Conservation (phyloP, 2,888 invertebrate genomes). For the Labia minor region DNA sequence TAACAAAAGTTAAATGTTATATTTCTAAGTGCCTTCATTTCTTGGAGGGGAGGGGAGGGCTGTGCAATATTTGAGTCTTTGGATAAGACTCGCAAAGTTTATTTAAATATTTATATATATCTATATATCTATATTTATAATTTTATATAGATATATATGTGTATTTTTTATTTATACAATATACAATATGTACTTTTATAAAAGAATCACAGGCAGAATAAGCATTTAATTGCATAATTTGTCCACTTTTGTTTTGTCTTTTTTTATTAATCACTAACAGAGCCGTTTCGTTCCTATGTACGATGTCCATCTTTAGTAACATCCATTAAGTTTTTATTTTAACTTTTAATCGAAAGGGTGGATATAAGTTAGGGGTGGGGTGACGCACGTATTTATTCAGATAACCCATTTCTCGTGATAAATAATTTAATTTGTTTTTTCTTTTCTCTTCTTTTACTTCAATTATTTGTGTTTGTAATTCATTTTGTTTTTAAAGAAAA, state of each 20-base stretch:
- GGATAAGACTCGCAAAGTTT: not conserved
- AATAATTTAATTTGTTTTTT: not conserved
- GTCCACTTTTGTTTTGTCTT: not conserved
- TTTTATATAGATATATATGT: no score
- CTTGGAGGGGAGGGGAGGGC: no score
- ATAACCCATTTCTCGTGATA: not conserved
- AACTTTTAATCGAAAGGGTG: not conserved
- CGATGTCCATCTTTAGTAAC: not conserved
- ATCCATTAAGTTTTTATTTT: not conserved
- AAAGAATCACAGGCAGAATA: slow-evolving; percentile 13
- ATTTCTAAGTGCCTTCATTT: not conserved
- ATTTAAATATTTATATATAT: not conserved
- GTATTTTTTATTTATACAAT: no score
- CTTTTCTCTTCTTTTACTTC: not conserved
- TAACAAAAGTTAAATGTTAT: not conserved
- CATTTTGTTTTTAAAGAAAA: no score
- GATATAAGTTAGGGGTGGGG: not conserved
- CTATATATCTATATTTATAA: not conserved
- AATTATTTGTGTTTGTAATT: no score
- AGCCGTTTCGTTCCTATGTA: not conserved
- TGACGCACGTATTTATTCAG: not conserved
- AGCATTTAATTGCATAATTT: not conserved
- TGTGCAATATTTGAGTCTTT: not conserved
- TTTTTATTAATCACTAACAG: not conserved
- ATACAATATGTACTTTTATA: not conserved